Evolutionary conservation across 1,140 invertebrate genomes (phyloP), one percentile per base, ranked within the genome.

Genomic region (Oncopodura yosiiana): DNA sequence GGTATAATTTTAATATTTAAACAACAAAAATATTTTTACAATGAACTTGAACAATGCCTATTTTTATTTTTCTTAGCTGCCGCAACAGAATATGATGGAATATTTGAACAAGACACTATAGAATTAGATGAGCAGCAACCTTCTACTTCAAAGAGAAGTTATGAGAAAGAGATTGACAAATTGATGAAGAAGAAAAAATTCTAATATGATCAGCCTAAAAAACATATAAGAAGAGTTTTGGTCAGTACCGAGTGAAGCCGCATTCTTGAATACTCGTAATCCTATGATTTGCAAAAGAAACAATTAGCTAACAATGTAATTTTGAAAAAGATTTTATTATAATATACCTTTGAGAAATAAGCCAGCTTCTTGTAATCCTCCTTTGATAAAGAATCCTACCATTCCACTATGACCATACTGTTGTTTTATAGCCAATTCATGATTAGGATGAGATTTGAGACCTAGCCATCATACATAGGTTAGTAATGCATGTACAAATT

Each of bases 321-420:
- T n/a, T n/a, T n/a, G n/a, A n/a, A n/a, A n/a, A n/a, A n/a, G n/a
- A n/a, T n/a, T n/a, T n/a, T n/a, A n/a, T n/a, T n/a, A n/a, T n/a
- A n/a, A n/a, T n/a, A n/a, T n/a, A 26, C 52, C 45, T 23, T 58
- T 53, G 16, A 77, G 61, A 62, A 82, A 80, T 12, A 63, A 69
- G 48, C 64, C 65, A 1, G 75, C 68, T 62, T 78, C 73, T 34
- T 72, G 59, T 11, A 73, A 51, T 16, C 71, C 74, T 32, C 78
- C 79, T 60, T 74, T 76, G 11, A 81, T 67, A 60, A 77, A 78
- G 56, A 78, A 77, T 32, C 70, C 69, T 38, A 81, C 65, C 79
- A 82, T 81, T 18, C 80, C 80, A 65, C 73, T 75, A 67, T 69
- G 75, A 11, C 80, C 80, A 57, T 68, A 71, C 66, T 75, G 75